phyloP scores from a whole-genome alignment of 2,113 vertebrate genomes.

The cattle (Bos taurus) region DNA sequence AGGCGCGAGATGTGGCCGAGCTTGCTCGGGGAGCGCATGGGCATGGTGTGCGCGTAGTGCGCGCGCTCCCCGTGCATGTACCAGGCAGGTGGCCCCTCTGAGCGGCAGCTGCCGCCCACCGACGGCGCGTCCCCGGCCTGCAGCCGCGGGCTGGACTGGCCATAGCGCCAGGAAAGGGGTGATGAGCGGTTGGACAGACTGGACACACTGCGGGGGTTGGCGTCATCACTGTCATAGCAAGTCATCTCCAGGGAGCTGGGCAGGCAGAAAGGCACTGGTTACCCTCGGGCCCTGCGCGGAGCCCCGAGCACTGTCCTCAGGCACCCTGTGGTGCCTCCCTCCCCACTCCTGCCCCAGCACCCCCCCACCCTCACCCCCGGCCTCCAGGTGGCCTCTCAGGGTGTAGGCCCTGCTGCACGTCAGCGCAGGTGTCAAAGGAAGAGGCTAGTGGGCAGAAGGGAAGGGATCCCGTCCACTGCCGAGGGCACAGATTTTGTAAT shows the following conservation, averaged over 20 bases:
- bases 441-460: neutral
- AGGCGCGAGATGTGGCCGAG: slow-evolving; percentile 90
- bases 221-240: slow-evolving; percentile 95
- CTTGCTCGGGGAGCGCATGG: slow-evolving; percentile 88
- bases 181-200: slow-evolving; percentile 96
- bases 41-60: slow-evolving; percentile 93
- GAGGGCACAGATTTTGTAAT: neutral
- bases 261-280: neutral
- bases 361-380: neutral
- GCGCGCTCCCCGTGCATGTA: slow-evolving; percentile 83
- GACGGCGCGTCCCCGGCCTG: slow-evolving; percentile 95
- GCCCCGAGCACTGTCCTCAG: neutral
- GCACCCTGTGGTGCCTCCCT: neutral
- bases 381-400: neutral
- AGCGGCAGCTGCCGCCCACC: slow-evolving; percentile 87
- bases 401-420: rapidly evolving
- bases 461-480: neutral
- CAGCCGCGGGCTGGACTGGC: slow-evolving; percentile 93
- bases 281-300: rapidly evolving
- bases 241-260: slow-evolving; percentile 89
- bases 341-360: neutral
- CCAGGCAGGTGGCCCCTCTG: slow-evolving; percentile 82
- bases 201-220: slow-evolving; percentile 90
- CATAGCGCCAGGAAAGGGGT: slow-evolving; percentile 94
- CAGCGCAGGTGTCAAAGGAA: neutral